A percentile compares a stretch with the other conserved stretches of the same genome.
phyloP scores from a whole-genome alignment of 2,797 vertebrate species.

The Malacoraja senta region DNA sequence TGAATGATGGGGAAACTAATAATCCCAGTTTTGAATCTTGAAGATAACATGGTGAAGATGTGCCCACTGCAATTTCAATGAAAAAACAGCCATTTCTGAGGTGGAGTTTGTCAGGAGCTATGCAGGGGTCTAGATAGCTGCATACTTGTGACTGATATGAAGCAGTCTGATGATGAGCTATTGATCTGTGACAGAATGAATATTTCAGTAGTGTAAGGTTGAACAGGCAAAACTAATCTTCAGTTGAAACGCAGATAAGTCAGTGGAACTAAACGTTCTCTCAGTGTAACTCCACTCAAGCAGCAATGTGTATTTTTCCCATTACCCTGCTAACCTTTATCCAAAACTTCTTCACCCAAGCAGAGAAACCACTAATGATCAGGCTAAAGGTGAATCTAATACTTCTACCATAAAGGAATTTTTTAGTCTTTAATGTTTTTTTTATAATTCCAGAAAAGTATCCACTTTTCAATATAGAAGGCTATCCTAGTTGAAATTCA shows the following conservation, averaged over 20 bases:
- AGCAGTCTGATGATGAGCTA: conserved; percentile 8
- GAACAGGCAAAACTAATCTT: conserved; percentile 37
- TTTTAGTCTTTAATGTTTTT: conserved; percentile 24
- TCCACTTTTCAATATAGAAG: not conserved
- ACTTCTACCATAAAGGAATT: not conserved
- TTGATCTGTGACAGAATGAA: conserved; percentile 33
- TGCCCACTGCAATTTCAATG: not conserved
- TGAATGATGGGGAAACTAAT: not conserved
- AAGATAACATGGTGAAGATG: not conserved
- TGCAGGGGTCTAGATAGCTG: not conserved
- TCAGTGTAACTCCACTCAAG: not conserved
- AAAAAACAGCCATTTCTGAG: not conserved
- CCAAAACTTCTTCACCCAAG: conserved; percentile 29
- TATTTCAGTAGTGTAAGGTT: conserved; percentile 29
- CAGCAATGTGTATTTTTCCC: conserved; percentile 30
- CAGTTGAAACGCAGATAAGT: not conserved
- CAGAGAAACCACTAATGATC: conserved; percentile 25
- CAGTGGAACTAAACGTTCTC: conserved; percentile 32
- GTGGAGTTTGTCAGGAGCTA: not conserved
- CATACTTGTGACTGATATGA: not conserved
- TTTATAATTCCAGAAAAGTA: conserved; percentile 1
- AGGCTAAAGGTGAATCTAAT: not conserved
- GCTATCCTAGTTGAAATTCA: not conserved
- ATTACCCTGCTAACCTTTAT: conserved; percentile 38
- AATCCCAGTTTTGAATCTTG: not conserved